Conservation (phyloP, 2,113 vertebrate species). For the Gulo gulo region DNA sequence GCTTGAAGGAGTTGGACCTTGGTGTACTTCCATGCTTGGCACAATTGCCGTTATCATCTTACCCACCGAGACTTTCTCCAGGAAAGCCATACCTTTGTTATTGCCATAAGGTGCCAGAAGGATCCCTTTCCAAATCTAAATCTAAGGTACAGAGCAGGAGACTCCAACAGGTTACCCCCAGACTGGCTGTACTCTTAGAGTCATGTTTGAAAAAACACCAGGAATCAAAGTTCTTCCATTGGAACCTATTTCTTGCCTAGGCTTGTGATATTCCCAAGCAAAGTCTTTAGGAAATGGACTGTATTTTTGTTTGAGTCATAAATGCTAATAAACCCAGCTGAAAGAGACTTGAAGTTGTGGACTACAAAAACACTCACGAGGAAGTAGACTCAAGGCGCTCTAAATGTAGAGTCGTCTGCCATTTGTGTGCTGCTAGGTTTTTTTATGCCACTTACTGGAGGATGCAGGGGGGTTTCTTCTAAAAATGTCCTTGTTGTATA, state of each 20-base stretch:
- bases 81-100: background rate
- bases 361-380: background rate
- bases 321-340: background rate
- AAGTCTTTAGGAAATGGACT: background rate
- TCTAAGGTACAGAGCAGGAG: background rate
- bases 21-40: background rate
- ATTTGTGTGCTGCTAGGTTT: background rate
- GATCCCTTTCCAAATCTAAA: background rate
- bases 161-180: background rate
- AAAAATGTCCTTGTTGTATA: background rate
- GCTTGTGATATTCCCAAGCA: background rate
- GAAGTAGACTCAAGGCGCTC: background rate
- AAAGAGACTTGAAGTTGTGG: background rate
- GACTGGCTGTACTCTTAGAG: background rate
- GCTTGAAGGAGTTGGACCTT: background rate
- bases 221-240: background rate
- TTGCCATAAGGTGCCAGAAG: background rate
- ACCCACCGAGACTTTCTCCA: background rate
- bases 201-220: background rate
- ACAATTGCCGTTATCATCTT: background rate
- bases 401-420: background rate
- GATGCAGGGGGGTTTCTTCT: background rate
- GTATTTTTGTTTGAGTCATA: conserved; percentile 23
- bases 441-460: background rate
- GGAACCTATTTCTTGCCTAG: background rate